These are phyloP conservation scores for Chionodraco myersi DNA, from an alignment of 2,113 vertebrate genomes.

Conservation along the genomic window DNA sequence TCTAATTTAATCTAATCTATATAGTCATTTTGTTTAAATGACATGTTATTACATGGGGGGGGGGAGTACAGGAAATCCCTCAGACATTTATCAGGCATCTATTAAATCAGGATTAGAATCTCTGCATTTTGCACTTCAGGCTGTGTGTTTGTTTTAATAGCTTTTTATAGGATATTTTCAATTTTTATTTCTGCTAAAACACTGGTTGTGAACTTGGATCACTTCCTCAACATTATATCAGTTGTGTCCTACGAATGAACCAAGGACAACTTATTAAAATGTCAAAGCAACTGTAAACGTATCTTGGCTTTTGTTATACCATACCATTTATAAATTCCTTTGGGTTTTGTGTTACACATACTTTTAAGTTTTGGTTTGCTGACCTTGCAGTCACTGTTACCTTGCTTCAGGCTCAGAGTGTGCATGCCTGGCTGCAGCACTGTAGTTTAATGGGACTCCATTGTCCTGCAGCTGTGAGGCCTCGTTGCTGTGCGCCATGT, in stretches of 20 bases:
- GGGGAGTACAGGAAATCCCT: neutral
- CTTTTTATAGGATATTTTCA: slow-evolving; percentile 1
- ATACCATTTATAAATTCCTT: slow-evolving; percentile 1
- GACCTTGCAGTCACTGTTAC: slow-evolving; percentile 39
- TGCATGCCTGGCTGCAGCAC: slow-evolving; percentile 28
- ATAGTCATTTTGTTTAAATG: slow-evolving; percentile 10
- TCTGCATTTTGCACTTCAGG: neutral
- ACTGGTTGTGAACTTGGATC: neutral
- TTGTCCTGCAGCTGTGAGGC: slow-evolving; percentile 73
- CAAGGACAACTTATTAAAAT: neutral
- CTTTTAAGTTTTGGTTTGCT: neutral
- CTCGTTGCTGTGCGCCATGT: slow-evolving; percentile 64
- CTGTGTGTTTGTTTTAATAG: neutral
- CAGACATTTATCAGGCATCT: neutral
- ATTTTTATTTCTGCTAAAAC: neutral
- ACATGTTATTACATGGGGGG: neutral
- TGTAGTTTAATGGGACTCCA: slow-evolving; percentile 54
- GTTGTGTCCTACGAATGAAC: neutral
- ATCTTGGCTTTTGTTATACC: neutral
- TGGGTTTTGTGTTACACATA: neutral
- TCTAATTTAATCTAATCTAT: neutral
- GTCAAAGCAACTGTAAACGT: too few species aligned
- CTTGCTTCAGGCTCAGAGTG: slow-evolving; percentile 30
- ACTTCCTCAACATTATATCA: neutral
- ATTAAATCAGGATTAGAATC: neutral